Evolutionary conservation across 2,113 vertebrate genomes (phyloP), one percentile per base, ranked within the genome.

Genomic region (Pygoscelis antarcticus): DNA sequence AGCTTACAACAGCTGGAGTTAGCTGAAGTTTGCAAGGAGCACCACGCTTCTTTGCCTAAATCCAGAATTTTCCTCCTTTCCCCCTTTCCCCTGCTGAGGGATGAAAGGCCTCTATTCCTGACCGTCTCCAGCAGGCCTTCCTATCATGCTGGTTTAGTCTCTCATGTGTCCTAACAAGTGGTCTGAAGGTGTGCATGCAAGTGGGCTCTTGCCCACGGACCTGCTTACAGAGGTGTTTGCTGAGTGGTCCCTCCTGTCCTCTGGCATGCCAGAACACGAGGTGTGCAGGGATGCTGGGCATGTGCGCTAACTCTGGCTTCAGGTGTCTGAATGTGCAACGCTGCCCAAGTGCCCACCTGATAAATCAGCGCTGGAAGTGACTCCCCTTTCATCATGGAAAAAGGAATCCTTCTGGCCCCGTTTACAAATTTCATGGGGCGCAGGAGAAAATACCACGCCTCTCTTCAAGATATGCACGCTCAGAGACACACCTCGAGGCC

Each of bases 291-390:
- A 42, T 7, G 7, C 42, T 2, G 5, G 49, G 38, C 40, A 82
- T 0, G 0, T 0, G 10, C 4, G 19, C 13, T 10, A 19, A 19
- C 38, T 78, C 55, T 89, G 68, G 16, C 26, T 80, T 83, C 34
- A 29, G 30, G 46, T 27, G 15, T 38, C 55, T 66, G 49, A 62
- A 46, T 18, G 29, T 36, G 61, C 75, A 65, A 18, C 0, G 3
- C 69, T 93, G 74, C 78, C 38, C 51, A n/a, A 75, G 72, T 4
- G 4, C 14, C 22, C 6, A 2, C 34, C 62, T 40, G 68, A 57
- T 19, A 65, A 57, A 64, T 51, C 22, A 49, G 13, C 2, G 0
- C n/a, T 91, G 83, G 26, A 78, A 89, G 51, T 42, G 51, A 78
- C 21, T 47, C 12, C 7, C 5, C 18, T 9, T 75, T 74, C 64